These are phyloP conservation scores for Ctenosaura bakeri DNA, from an alignment of 2,797 vertebrate species.

Conservation along the genomic window DNA sequence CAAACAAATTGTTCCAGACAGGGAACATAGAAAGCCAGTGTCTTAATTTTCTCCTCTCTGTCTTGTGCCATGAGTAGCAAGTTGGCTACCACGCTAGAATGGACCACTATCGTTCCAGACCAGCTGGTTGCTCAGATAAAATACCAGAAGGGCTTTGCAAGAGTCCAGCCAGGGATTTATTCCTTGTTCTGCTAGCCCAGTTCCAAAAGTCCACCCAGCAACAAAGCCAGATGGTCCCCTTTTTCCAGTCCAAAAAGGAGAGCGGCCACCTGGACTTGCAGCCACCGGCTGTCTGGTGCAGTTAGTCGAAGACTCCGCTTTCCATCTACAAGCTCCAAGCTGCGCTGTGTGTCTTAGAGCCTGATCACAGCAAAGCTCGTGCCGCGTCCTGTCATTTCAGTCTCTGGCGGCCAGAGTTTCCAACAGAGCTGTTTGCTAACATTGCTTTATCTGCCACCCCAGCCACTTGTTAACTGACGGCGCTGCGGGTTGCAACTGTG, in stretches of 20 bases:
- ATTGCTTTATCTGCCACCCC: neutral
- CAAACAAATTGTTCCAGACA: neutral
- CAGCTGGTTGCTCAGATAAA: neutral
- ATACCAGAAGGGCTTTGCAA: neutral
- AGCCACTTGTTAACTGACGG: neutral
- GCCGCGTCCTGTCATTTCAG: neutral
- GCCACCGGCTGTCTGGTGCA: neutral
- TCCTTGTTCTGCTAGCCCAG: neutral
- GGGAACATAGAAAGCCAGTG: neutral
- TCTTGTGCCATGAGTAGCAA: fast-evolving
- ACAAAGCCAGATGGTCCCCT: neutral
- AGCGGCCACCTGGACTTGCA: neutral
- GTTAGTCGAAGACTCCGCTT: neutral
- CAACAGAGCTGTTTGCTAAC: neutral
- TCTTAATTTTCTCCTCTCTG: neutral
- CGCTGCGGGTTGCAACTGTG: neutral
- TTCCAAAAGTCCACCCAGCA: neutral
- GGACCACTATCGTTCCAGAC: neutral
- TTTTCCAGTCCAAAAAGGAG: neutral
- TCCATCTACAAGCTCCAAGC: neutral
- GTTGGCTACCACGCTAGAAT: neutral
- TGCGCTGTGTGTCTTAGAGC: neutral
- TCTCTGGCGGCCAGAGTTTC: neutral
- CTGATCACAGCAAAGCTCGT: neutral
- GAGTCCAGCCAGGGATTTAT: neutral